Evolutionary conservation across 2,113 vertebrate species (phyloP), one percentile per base, ranked within the genome.

Genomic region (Paraplagusia blochii): DNA sequence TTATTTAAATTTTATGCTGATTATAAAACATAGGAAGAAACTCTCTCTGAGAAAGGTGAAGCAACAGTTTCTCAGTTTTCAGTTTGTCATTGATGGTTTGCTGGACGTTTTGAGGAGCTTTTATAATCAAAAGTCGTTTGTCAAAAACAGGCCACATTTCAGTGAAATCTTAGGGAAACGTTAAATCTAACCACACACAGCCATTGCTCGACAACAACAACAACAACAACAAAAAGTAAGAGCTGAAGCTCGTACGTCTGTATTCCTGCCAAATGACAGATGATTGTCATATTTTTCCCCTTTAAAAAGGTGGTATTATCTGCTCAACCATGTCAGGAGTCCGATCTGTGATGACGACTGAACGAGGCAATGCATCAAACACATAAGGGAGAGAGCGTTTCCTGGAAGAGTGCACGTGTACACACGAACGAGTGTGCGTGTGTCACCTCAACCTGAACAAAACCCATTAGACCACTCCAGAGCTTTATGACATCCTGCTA

Each of bases 401-500:
- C 79, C 76, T 77, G 74, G 76, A 79, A 83, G 63, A 76, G 69
- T 33, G 36, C 1, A 50, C 53, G 34, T 72, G 57, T 59, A 58
- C 44, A 71, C 33, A 13, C 53, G 62, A 38, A 15, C 4, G 53
- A 36, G 45, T 68, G 72, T 70, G 77, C 72, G 42, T 77, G 82
- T 82, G 75, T 85, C 82, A 87, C 77, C 76, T 89, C 84, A 87
- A 85, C 85, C 85, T 82, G 86, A 88, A 88, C 85, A 89, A 88
- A 89, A 85, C 77, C 83, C 85, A 87, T 88, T 89, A 87, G 79
- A 80, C 74, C 75, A 86, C 86, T 88, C 80, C 82, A 87, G 70
- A 85, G 79, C 83, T 88, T 86, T 89, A 88, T 77, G 82, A 86
- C 82, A 86, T 89, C 72, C 87, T 86, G 86, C 78, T 79, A 80